Percentiles rank a stretch among this genome's conserved stretches.
Evolutionary conservation across 1,140 invertebrate genomes (phyloP).

Genomic region (Brachionus asplanchnoidis): DNA sequence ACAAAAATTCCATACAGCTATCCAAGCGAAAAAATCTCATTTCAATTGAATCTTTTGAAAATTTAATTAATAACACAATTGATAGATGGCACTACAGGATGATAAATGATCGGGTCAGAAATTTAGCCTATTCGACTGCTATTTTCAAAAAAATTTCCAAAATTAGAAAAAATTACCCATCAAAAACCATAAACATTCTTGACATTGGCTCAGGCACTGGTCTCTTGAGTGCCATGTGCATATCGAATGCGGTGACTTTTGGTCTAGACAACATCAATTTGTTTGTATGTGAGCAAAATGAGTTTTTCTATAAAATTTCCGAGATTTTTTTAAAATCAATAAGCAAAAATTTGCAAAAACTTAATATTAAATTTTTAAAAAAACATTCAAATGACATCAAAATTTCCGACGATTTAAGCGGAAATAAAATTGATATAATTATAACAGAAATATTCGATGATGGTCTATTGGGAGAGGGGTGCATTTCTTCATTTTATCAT

Average conservation of each 20-base stretch:
- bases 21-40: not conserved
- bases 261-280: not conserved
- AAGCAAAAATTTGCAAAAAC: not conserved
- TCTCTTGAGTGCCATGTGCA: not conserved
- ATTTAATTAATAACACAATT: conserved; percentile 20
- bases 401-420: not conserved
- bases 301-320: conserved; percentile 9
- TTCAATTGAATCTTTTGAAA: conserved; percentile 22
- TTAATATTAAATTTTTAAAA: conserved; percentile 9
- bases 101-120: conserved; percentile 20
- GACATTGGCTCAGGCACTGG: conserved; percentile 37
- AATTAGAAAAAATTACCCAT: not conserved
- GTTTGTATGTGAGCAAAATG: conserved; percentile 32
- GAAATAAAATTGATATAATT: conserved; percentile 25
- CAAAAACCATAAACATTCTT: not conserved
- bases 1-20: not conserved
- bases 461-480: not conserved
- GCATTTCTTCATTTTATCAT: conserved; percentile 9
- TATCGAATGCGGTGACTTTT: not conserved
- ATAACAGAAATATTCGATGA: conserved; percentile 41
- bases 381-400: conserved; percentile 24
- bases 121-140: conserved; percentile 15
- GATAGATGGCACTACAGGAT: conserved; percentile 37
- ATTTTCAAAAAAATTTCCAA: conserved; percentile 10
- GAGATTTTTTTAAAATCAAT: conserved; percentile 1